Conservation (phyloP, 2,888 invertebrate species). For the Athripsodes cinereus region DNA sequence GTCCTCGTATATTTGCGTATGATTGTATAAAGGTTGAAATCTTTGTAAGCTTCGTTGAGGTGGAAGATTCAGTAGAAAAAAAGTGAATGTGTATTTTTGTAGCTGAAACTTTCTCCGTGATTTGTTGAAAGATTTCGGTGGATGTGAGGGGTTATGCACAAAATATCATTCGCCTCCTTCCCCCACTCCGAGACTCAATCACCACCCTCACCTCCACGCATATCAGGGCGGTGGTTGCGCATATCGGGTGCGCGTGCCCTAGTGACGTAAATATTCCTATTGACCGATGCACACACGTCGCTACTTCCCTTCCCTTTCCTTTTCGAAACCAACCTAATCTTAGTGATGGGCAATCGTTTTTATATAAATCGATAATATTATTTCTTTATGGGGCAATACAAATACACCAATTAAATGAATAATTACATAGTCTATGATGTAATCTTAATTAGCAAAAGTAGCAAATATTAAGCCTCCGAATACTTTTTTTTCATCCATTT, state of each 20-base stretch:
- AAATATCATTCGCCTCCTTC: neutral
- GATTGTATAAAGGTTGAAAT: too few species aligned
- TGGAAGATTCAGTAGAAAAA: too few species aligned
- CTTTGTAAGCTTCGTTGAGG: too few species aligned
- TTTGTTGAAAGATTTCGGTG: neutral
- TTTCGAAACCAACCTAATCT: neutral
- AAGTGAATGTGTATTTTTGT: too few species aligned
- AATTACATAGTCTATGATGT: too few species aligned
- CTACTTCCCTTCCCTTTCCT: constrained; percentile 11
- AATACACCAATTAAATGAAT: too few species aligned
- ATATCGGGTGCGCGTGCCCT: constrained; percentile 25
- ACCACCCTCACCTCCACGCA: constrained; percentile 1
- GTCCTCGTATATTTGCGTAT: too few species aligned
- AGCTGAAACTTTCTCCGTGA: neutral
- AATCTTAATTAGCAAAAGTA: too few species aligned
- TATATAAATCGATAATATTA: too few species aligned
- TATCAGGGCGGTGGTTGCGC: constrained; percentile 25
- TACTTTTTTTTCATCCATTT: too few species aligned
- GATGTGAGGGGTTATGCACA: neutral
- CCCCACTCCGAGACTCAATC: constrained; percentile 5
- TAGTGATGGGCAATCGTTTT: neutral
- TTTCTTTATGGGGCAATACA: too few species aligned
- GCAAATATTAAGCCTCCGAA: too few species aligned
- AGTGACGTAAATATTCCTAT: constrained; percentile 27
- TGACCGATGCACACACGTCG: constrained; percentile 26